These are phyloP conservation scores for Drosophila melanica DNA, from an alignment of 1,140 invertebrate genomes.

Conservation along the genomic window DNA sequence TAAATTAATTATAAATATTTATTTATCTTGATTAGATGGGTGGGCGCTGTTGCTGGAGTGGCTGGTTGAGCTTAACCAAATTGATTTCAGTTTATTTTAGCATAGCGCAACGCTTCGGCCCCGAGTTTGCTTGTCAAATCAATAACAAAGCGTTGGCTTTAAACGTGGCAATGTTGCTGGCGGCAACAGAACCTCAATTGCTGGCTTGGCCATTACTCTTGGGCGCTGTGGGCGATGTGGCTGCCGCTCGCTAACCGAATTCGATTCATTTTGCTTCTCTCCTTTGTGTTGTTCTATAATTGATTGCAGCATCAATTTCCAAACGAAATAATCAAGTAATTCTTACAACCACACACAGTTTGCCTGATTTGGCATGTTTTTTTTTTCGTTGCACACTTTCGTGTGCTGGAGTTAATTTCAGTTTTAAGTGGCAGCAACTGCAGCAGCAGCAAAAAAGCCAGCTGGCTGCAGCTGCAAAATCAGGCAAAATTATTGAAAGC, in stretches of 20 bases:
- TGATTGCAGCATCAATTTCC: constrained; percentile 78
- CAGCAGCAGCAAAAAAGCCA: constrained; percentile 26
- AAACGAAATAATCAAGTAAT: constrained; percentile 78
- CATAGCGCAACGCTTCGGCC: constrained; percentile 47
- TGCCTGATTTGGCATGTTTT: constrained; percentile 45
- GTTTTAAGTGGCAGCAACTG: constrained; percentile 62
- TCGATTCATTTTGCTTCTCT: constrained; percentile 45
- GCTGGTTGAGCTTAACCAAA: constrained; percentile 63
- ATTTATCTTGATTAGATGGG: constrained; percentile 79
- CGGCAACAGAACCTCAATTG: constrained; percentile 48
- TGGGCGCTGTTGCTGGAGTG: constrained; percentile 15
- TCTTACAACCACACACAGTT: constrained; percentile 21
- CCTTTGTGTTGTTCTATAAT: constrained; percentile 60
- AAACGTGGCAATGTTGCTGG: constrained; percentile 49
- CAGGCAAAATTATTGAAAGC: constrained; percentile 68
- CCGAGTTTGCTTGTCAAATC: constrained; percentile 31
- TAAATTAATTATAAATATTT: constrained; percentile 83
- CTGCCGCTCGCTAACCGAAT: constrained; percentile 49
- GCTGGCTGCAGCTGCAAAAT: constrained; percentile 44
- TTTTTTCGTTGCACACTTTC: constrained; percentile 60
- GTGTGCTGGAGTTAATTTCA: constrained; percentile 74
- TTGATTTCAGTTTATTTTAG: constrained; percentile 80
- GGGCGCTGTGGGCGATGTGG: constrained; percentile 38
- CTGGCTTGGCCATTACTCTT: constrained; percentile 59
- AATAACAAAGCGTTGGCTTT: constrained; percentile 73